These are phyloP conservation scores for Mustelus asterias DNA, from an alignment of 2,113 vertebrate species.

Conservation along the genomic window DNA sequence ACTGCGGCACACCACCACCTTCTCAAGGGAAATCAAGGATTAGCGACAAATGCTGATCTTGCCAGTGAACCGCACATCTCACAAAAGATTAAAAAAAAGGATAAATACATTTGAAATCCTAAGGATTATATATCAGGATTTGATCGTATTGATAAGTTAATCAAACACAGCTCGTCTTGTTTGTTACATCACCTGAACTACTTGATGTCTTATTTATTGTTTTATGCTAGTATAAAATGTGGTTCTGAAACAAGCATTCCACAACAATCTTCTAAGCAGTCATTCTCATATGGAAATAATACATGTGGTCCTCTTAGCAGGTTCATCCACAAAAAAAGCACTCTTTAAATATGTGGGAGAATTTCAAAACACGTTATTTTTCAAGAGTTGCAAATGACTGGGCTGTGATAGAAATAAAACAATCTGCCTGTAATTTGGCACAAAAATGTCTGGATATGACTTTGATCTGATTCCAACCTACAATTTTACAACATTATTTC, in stretches of 20 bases:
- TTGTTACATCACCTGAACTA: neutral
- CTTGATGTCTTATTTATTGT: neutral
- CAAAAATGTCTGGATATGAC: neutral
- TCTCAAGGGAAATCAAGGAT: no score
- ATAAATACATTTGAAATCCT: neutral
- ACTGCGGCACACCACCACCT: no score
- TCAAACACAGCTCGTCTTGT: neutral
- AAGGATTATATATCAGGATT: neutral
- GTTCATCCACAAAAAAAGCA: neutral
- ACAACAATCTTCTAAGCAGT: neutral
- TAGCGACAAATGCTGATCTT: no score
- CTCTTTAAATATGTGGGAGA: neutral
- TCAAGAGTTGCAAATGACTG: neutral
- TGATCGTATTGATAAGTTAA: neutral
- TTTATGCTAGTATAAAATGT: neutral
- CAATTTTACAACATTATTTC: neutral
- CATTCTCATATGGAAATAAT: neutral
- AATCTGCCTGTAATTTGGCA: neutral
- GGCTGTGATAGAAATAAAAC: neutral
- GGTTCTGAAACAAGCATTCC: neutral
- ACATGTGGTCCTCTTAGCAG: neutral
- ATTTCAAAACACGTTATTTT: neutral
- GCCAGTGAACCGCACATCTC: no score
- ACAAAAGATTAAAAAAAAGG: no score
- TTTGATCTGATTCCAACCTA: constrained; percentile 9